Evolutionary conservation across 2,888 invertebrate genomes (phyloP), one percentile per base, ranked within the genome.

Genomic region (Melipona bicolor): DNA sequence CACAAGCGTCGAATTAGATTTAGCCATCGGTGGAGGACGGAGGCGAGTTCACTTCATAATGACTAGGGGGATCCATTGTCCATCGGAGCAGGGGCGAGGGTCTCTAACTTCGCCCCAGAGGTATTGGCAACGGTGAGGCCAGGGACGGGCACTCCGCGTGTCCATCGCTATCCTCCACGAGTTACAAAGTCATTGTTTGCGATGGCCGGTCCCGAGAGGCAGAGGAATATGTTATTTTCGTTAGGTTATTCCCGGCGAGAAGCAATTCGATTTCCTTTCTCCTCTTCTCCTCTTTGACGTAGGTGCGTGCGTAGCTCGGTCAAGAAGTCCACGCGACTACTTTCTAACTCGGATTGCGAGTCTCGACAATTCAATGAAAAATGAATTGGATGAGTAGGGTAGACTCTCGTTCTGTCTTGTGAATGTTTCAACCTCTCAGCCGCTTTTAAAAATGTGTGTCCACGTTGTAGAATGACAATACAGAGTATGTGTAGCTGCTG

Each of bases 1-100:
- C 87, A 85, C 88, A 89, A 91, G 89, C 90, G 91, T 91, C 90
- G 89, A 91, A 93, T 93, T 93, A 93, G 91, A 93, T 93, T 93
- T 91, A 90, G 91, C 89, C 90, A 83, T 89, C 86, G 87, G 83
- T 88, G 17, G 49, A 87, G 87, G 90, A 88, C 86, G 89, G 88
- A 88, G 85, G 88, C 86, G 77, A 88, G 92, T 89, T 91, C 91
- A 86, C 88, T 92, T 91, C 90, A 90, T 93, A 93, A 93, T 92
- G 92, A 93, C 90, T 87, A 85, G 87, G 82, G 85, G 84, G 82
- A 75, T 73, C 84, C 87, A 89, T 91, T 91, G 91, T 91, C 88
- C 91, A 85, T 87, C 83, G 80, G 79, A 50, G 79, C 21, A 77
- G 72, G 68, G 72, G 71, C 74, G 86, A 85, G 88, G 87, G 84